Evolutionary conservation across 2,797 vertebrate genomes (phyloP), one percentile per base, ranked within the genome.

Genomic region (Rhinella marina): DNA sequence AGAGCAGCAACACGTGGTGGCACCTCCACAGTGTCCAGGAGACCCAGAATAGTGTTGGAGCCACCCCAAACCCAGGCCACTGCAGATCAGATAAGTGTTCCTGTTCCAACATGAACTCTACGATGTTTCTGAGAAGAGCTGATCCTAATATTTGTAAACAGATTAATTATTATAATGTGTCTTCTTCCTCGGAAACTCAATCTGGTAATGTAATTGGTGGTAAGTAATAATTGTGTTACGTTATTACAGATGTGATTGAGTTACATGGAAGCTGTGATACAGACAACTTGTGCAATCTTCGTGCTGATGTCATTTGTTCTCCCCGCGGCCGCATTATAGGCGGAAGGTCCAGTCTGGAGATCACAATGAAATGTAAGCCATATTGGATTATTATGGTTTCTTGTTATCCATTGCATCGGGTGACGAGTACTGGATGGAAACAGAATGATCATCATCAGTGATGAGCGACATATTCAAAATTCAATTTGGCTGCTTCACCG

Each of bases 101-200:
- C 27, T 57, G 25, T 68, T 56, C 14, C 52, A 17, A 14, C 73
- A 9, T 19, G 56, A 62, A 41, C 82, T 27, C 27, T 25, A 2
- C 57, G 7, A 50, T 25, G 19, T 61, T 27, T 48, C 57, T 73
- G 23, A 76, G 70, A 16, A 75, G 41, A 85, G 23, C 72, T 59
- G 72, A 50, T 61, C 14, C 41, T 61, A 48, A 27, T 27, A 13
- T 17, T 41, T 57, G 66, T 75, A 76, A 85, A 85, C 70, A 76
- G n/a, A 76, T 85, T 61, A 1, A 76, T 76, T 50, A 48, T 50
- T 9, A 61, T 85, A 17, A 62, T 50, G 54, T 27, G 32, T 7
- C n/a, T 57, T 11, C 23, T 77, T 84, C 56, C 32, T 61, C 14
- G 12, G 82, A 84, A 84, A 75, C 56, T 84, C 83, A 62, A 85